phyloP scores from a whole-genome alignment of 2,113 vertebrate species.

The Neopipo cinnamomea region DNA sequence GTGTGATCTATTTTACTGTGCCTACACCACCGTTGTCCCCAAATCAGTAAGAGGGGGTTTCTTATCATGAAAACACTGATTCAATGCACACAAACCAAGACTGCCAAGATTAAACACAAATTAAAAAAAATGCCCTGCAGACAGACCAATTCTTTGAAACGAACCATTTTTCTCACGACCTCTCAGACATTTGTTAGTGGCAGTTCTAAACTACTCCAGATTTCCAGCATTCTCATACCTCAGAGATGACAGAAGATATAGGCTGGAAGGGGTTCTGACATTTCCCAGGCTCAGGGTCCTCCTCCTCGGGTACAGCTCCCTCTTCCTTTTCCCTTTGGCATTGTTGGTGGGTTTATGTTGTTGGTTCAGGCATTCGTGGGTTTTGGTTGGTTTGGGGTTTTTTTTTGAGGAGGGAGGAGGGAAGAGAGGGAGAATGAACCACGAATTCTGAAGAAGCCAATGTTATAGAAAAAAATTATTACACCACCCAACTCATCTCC shows the following conservation, averaged over 20 bases:
- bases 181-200: background rate
- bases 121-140: background rate
- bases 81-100: background rate
- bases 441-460: background rate
- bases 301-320: slow-evolving; percentile 67
- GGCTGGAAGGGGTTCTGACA: slow-evolving; percentile 87
- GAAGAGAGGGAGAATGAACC: background rate
- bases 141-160: background rate
- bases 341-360: slow-evolving; percentile 44
- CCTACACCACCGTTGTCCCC: background rate
- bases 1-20: background rate
- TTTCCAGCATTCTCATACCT: slow-evolving; percentile 75
- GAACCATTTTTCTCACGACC: background rate
- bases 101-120: background rate
- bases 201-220: background rate
- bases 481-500: background rate
- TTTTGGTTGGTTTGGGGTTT: background rate
- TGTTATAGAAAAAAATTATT: background rate
- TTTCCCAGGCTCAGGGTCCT: slow-evolving; percentile 67
- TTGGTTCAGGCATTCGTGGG: background rate
- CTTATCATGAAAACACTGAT: background rate
- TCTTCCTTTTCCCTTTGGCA: slow-evolving; percentile 80
- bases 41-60: background rate
- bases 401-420: fast-evolving
- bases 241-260: slow-evolving; percentile 79